phyloP scores from a whole-genome alignment of 2,888 invertebrate genomes.

The Bellardia pandia region DNA sequence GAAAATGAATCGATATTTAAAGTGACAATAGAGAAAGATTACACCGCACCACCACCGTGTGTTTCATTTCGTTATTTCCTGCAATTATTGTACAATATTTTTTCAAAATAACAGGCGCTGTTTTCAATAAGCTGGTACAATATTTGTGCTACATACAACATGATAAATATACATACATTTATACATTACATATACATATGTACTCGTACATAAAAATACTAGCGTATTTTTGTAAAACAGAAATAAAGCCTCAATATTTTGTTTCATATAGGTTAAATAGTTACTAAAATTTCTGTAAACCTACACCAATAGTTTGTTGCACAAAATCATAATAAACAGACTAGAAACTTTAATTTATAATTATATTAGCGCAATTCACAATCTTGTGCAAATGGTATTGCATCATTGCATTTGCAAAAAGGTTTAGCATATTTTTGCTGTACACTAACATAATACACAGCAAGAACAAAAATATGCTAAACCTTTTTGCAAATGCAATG shows the following conservation, averaged over 20 bases:
- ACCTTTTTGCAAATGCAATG: too few species aligned
- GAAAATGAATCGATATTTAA: constrained; percentile 65
- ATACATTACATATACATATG: constrained; percentile 19
- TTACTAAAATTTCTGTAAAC: constrained; percentile 43
- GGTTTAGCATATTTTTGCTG: too few species aligned
- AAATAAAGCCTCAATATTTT: neutral
- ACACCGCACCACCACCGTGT: neutral
- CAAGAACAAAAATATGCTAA: too few species aligned
- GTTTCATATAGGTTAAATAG: constrained; percentile 4
- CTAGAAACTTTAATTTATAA: too few species aligned
- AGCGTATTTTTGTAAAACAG: neutral
- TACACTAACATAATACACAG: too few species aligned
- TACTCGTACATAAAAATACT: constrained; percentile 14
- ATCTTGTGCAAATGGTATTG: too few species aligned
- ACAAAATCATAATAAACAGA: neutral
- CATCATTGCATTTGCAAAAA: too few species aligned
- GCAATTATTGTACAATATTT: neutral
- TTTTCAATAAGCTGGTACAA: constrained; percentile 19
- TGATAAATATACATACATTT: neutral
- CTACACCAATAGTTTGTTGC: constrained; percentile 21
- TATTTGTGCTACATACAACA: neutral
- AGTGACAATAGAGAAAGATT: constrained; percentile 15
- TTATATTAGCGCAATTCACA: too few species aligned
- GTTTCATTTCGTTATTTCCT: constrained; percentile 7
- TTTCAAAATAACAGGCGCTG: constrained; percentile 59